Base-by-base conservation (phyloP, 2,888 invertebrate genomes). In the Tipula lateralis region DNA sequence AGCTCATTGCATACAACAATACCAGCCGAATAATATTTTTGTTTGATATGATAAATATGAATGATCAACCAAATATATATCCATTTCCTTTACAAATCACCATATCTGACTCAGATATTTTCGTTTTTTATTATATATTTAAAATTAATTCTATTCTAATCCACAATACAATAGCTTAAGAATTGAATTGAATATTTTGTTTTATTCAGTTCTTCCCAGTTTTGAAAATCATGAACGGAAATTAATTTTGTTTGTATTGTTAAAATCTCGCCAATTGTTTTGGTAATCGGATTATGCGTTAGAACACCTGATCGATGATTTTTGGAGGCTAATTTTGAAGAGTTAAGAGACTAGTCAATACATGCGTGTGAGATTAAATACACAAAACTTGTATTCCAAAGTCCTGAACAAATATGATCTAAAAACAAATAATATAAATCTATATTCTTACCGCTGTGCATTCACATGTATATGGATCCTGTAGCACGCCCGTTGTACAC, bases 401-500 rank as follows among this genome's bases (percentile, higher is more conserved):
- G 12, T 36, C 12, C 36, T 36, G 36, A 36, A 36, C 36, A 36
- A 36, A 36, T 36, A 36, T 36, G 36, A 44, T 44, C n/a, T 44
- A 44, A 44, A 44, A n/a, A 4, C n/a, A 44, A 44, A 44, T 44
- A 44, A n/a, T n/a, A n/a, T n/a, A n/a, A n/a, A n/a, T n/a, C 24
- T 50, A 24, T 9, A 24, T 66, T 66, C 83, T 84, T 86, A 86
- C 87, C 84, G 87, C 86, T 85, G 89, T 89, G 88, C 92, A 93
- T 90, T 90, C 91, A 90, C 93, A 93, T 85, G 90, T 89, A 50
- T 90, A 89, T 84, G 91, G 91, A 88, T 94, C 93, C 88, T 92
- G 94, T 86, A 89, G 90, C 84, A 90, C 92, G 82, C 93, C 94
- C 1, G 93, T 92, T 29, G 92, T 92, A 88, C 94, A 95, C 44